Conservation (phyloP, 2,113 vertebrate species). For the Ia io region DNA sequence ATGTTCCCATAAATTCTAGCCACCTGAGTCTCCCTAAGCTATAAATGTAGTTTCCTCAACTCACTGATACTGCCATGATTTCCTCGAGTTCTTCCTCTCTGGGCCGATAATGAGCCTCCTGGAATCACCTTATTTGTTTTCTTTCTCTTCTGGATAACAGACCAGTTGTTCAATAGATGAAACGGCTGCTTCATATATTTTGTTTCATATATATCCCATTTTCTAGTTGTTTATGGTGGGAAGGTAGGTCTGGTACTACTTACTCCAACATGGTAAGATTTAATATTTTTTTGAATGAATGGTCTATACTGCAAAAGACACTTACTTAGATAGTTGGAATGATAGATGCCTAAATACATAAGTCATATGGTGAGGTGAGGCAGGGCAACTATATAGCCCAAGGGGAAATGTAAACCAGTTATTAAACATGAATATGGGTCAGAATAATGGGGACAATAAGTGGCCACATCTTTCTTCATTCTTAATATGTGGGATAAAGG, state of each 20-base stretch:
- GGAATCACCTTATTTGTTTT: not conserved
- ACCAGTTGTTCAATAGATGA: not conserved
- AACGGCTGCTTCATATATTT: not conserved
- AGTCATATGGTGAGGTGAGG: not conserved
- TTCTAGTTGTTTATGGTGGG: slow-evolving; percentile 10
- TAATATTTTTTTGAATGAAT: slow-evolving; percentile 44
- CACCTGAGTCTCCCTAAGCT: not conserved
- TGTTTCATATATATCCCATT: not conserved
- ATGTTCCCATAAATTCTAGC: not conserved
- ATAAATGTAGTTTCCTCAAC: not conserved
- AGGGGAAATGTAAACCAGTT: slow-evolving; percentile 28
- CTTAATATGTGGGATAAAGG: not conserved
- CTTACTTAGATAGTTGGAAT: not conserved
- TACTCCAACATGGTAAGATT: not conserved
- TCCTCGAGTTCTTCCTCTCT: not conserved
- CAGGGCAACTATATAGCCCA: not conserved
- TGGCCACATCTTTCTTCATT: not conserved
- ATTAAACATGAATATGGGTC: not conserved
- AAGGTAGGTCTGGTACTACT: not conserved
- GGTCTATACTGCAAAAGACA: not conserved
- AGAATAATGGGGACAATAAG: not conserved
- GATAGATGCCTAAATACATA: not conserved
- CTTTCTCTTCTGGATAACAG: not conserved
- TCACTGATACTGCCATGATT: not conserved
- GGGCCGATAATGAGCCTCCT: not conserved